Evolutionary conservation across 2,888 invertebrate species (phyloP), one percentile per base, ranked within the genome.

Genomic region (Apotomis betuletana): DNA sequence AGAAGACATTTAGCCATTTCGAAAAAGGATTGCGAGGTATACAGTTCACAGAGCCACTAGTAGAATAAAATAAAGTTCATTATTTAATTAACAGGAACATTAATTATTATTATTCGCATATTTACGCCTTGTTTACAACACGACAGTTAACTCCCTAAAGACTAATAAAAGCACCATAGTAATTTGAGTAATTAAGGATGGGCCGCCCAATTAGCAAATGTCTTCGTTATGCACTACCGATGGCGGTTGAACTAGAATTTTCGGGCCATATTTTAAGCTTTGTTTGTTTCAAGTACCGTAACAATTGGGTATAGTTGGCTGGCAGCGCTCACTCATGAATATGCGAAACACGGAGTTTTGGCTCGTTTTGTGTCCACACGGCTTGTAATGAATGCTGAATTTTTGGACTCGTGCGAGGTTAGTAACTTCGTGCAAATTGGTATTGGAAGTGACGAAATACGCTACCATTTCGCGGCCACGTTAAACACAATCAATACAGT

Each of bases 341-440:
- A 85, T 81, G 79, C 78, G 74, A 57, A 76, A 74, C 81, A 81
- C 82, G 81, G 73, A 72, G 58, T 72, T 75, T 75, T 69, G 75
- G 69, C 67, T 73, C 73, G 72, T 70, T 70, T 70, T 49, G 67
- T 67, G 51, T 65, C 65, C 71, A 62, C 12, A n/a, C 55, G 65
- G 54, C 52, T 36, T 52, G 70, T 60, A 54, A 68, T 68, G 67
- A 67, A 72, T 68, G 58, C 63, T 10, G 59, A 72, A 52, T 68
- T 62, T 70, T 67, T 64, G 49, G 55, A n/a, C 38, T 44, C 63
- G 38, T 63, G 68, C 59, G 44, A 55, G 13, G 41, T 59, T 58
- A n/a, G 36, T 44, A 36, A 44, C 27, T 57, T 44, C 27, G 38
- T 12, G 41, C 69, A 38, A 63, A 69, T 58, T 41, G 27, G 57